Base-by-base conservation (phyloP, 1,140 invertebrate species). In the Leptestheria dahalacensis region DNA sequence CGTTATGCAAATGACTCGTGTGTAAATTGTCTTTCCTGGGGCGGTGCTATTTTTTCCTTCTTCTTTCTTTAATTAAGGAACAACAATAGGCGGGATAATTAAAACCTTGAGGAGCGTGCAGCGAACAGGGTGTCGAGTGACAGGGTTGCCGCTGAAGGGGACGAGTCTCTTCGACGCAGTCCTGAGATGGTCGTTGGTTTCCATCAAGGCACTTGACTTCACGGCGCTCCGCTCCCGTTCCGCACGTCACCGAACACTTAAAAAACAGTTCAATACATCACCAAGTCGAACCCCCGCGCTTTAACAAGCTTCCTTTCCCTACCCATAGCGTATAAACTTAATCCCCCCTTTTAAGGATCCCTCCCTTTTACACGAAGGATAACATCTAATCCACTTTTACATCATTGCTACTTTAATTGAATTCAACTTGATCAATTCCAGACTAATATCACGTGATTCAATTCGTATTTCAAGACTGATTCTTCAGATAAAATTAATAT, bases 121-220 rank as follows among this genome's bases (percentile, higher is more conserved):
- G 6, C 6, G 3, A 12, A 55, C 25, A 3, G 26, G 33, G 26
- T 33, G 26, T 55, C 53, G 53, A 51, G 65, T 83, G 83, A 64
- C 83, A 85, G n/a, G 70, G 71, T 55, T 79, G 75, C 63, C 75
- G 72, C 26, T 74, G 73, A 10, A 70, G 64, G n/a, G 82, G 82
- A 54, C 75, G 74, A 21, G 73, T 66, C 1, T 74, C 69, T 55
- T 80, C 79, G 11, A 73, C 69, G 63, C 83, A 85, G 52, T 73
- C 64, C 6, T 69, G 74, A 21, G 64, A 71, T 29, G 67, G 64
- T 62, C 66, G 70, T 28, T 72, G 72, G 25, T 77, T 70, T 33
- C 74, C 71, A 62, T 77, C 75, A 57, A 83, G 61, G 66, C 82
- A 84, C 57, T 72, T 75, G 0, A 83, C 72, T 24, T 75, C 71